Evolutionary conservation across 1,140 invertebrate genomes (phyloP).

Genomic region (Tetramorium alpestre): DNA sequence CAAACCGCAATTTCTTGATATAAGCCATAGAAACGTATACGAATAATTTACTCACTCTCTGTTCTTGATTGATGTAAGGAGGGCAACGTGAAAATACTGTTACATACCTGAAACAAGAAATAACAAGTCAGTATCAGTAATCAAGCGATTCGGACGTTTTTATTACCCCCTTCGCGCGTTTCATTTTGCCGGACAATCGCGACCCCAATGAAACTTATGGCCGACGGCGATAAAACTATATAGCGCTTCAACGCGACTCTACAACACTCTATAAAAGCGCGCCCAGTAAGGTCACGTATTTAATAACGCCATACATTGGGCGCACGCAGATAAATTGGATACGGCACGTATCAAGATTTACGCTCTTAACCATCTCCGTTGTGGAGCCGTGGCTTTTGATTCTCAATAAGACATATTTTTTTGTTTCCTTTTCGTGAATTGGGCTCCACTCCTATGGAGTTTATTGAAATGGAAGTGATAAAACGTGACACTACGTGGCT

Average conservation of each 20-base stretch:
- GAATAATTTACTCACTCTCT: constrained; percentile 52
- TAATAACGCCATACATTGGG: constrained; percentile 70
- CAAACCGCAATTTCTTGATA: neutral
- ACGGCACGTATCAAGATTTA: constrained; percentile 74
- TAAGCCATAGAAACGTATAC: neutral
- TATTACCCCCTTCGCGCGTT: constrained; percentile 15
- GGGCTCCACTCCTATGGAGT: neutral
- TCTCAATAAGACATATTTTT: constrained; percentile 38
- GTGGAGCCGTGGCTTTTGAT: constrained; percentile 38
- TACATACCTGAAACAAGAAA: constrained; percentile 71
- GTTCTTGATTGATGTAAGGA: neutral
- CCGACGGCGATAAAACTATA: constrained; percentile 33
- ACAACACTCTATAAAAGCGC: constrained; percentile 39
- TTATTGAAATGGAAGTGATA: constrained; percentile 19
- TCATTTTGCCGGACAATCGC: constrained; percentile 47
- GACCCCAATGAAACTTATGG: constrained; percentile 57
- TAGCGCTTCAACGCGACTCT: constrained; percentile 31
- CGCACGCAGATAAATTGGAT: constrained; percentile 70
- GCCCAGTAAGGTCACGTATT: constrained; percentile 69
- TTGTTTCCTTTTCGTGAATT: constrained; percentile 35
- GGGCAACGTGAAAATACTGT: constrained; percentile 6
- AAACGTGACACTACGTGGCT: constrained; percentile 26
- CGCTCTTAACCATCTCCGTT: constrained; percentile 24
- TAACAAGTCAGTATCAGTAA: constrained; percentile 44
- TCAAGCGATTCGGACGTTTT: constrained; percentile 26